These are phyloP conservation scores for Neolamprologus multifasciatus DNA, from an alignment of 2,797 vertebrate species.

Conservation along the genomic window DNA sequence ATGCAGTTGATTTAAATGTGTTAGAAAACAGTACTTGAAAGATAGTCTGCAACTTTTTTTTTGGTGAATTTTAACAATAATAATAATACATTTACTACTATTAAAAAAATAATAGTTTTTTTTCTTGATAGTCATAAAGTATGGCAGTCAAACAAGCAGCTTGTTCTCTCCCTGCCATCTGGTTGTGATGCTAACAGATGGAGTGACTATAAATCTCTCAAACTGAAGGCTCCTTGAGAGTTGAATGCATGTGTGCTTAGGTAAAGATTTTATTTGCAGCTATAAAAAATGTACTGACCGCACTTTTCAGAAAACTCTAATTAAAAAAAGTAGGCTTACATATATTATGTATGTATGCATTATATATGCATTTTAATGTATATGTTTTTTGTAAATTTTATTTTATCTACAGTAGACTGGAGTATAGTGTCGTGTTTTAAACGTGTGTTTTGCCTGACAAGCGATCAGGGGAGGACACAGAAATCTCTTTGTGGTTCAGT, in stretches of 20 bases:
- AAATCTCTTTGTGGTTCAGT: background rate
- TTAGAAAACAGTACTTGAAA: background rate
- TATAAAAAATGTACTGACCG: background rate
- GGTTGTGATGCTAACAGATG: constrained; percentile 31
- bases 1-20: background rate
- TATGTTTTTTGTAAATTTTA: background rate
- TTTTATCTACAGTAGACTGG: background rate
- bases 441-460: background rate
- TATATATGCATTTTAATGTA: background rate
- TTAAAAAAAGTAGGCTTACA: background rate
- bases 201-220: constrained; percentile 21
- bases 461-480: background rate
- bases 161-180: background rate
- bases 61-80: background rate
- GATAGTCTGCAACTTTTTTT: background rate
- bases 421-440: background rate
- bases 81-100: background rate
- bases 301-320: background rate
- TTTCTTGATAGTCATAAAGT: background rate
- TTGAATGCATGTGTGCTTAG: background rate
- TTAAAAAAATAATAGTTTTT: background rate
- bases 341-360: too few relatives aligned
- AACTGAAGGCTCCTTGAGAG: background rate
- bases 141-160: background rate
- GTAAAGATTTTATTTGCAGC: background rate